Percentiles rank a stretch among this genome's conserved stretches.
Evolutionary conservation across 2,888 invertebrate genomes (phyloP).

Genomic region (Brenthis hecate): DNA sequence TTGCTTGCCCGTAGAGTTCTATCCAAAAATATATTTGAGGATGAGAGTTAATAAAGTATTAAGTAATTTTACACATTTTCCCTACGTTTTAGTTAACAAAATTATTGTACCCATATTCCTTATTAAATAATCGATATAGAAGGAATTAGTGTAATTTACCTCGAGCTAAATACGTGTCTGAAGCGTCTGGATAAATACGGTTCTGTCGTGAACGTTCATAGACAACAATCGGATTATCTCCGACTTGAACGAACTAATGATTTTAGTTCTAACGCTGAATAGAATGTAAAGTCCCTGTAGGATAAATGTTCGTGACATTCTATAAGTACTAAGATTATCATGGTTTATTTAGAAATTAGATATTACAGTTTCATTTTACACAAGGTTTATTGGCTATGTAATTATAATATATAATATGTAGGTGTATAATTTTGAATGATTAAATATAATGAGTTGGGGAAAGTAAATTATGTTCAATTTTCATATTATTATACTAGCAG

Average conservation of each 20-base stretch:
- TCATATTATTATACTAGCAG: too few relatives aligned
- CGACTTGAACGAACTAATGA: slow-evolving; percentile 46
- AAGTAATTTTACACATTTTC: too few relatives aligned
- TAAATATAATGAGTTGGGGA: too few relatives aligned
- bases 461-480: too few relatives aligned
- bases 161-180: slow-evolving; percentile 24
- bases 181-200: slow-evolving; percentile 28
- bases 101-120: slow-evolving; percentile 2
- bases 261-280: slow-evolving; percentile 47
- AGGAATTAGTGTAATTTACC: slow-evolving; percentile 21
- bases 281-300: slow-evolving; percentile 20
- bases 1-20: too few relatives aligned
- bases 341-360: too few relatives aligned
- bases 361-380: too few relatives aligned
- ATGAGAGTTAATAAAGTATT: too few relatives aligned
- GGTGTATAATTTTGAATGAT: too few relatives aligned
- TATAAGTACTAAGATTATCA: neutral
- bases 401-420: too few relatives aligned
- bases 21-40: too few relatives aligned
- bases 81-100: slow-evolving; percentile 5
- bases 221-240: slow-evolving; percentile 52
- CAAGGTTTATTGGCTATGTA: too few relatives aligned
- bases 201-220: slow-evolving; percentile 30
- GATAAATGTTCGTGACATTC: slow-evolving; percentile 7
- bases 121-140: slow-evolving; percentile 21